Base-by-base conservation (phyloP, 1,140 invertebrate genomes). In the Panagrolaimus sp. region DNA sequence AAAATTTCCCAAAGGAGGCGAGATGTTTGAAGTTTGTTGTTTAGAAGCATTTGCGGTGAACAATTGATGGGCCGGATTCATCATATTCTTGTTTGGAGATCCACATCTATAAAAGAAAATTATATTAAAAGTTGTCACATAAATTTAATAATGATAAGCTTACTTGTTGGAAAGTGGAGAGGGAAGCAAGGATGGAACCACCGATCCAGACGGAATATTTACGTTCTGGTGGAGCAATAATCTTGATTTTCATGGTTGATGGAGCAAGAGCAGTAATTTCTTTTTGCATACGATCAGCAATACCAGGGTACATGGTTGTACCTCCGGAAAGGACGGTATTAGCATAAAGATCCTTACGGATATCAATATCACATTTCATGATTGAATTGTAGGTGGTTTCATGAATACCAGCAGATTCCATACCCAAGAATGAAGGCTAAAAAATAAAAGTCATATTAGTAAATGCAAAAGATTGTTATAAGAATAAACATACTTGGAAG, bases 21-120 rank as follows among this genome's bases (percentile, higher is more conserved):
- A n/a, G n/a, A n/a, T n/a, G n/a, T n/a, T n/a, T n/a, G n/a, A n/a
- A n/a, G 32, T n/a, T 4, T 4, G 32, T 4, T 38, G 76, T 80
- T 91, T 93, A 94, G 89, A 94, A 94, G 88, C 92, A 94, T 87
- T 94, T 94, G 87, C 92, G 89, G 89, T 94, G 91, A 75, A 94
- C 92, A 84, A 94, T 93, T 83, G 90, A 90, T 75, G 92, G 92
- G 76, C 92, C 92, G 80, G 91, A 92, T 85, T 94, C 92, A 85
- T 94, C 92, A 86, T 94, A 94, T 84, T 94, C 91, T 85, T 93
- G 91, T 85, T 94, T 94, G 82, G 90, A 91, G 87, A 94, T 92
- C 91, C 91, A 93, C 83, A 85, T 76, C 79, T 58, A 7, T 38
- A 38, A 38, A 38, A 2, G 32, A 38, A 38, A 7, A 38, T 7